Evolutionary conservation across 1,140 invertebrate species (phyloP).

Genomic region (Drosophila kikkawai): DNA sequence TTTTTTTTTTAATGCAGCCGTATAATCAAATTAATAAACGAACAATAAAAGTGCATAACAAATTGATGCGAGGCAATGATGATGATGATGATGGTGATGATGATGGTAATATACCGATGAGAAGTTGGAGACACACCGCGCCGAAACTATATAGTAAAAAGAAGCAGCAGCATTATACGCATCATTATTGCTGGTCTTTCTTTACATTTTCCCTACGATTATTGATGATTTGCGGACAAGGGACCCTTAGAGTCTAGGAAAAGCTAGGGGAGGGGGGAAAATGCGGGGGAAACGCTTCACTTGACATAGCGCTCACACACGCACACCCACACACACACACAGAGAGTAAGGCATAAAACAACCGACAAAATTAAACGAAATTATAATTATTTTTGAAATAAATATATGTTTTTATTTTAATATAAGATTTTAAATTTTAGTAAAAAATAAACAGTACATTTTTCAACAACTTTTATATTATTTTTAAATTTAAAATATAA

Average conservation of each 20-base stretch:
- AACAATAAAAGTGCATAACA: slow-evolving; percentile 83
- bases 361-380: slow-evolving; percentile 11
- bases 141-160: neutral
- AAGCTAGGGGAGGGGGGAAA: neutral
- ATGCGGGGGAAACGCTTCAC: slow-evolving; percentile 44
- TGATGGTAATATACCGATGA: slow-evolving; percentile 17
- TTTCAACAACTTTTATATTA: too few species aligned
- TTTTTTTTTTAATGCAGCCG: slow-evolving; percentile 62
- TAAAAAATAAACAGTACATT: too few species aligned
- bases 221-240: slow-evolving; percentile 68
- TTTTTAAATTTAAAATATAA: too few species aligned
- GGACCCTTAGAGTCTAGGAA: slow-evolving; percentile 15
- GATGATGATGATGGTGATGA: slow-evolving; percentile 16
- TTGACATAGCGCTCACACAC: slow-evolving; percentile 27
- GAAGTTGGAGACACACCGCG: slow-evolving; percentile 38
- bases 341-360: neutral
- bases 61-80: slow-evolving; percentile 63
- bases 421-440: too few species aligned
- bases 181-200: slow-evolving; percentile 64
- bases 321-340: slow-evolving; percentile 9
- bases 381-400: neutral
- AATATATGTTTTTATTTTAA: too few species aligned
- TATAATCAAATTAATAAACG: slow-evolving; percentile 81
- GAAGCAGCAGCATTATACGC: slow-evolving; percentile 66
- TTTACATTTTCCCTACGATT: slow-evolving; percentile 40